These are phyloP conservation scores for Myiozetetes cayanensis DNA, from an alignment of 2,113 vertebrate species.

Conservation along the genomic window DNA sequence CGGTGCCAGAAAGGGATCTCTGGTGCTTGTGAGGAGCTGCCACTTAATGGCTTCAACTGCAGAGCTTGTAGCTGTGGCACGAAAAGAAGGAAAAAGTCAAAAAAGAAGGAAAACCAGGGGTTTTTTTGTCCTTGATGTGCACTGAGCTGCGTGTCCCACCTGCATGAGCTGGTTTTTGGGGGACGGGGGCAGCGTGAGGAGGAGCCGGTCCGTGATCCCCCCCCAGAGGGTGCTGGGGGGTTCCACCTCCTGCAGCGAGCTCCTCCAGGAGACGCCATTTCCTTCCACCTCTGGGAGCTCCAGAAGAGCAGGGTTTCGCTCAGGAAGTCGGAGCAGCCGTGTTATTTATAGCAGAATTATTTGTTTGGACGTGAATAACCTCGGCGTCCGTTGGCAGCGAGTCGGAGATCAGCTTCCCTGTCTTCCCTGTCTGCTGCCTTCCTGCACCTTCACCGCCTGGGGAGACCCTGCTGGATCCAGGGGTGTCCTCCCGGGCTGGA, in stretches of 20 bases:
- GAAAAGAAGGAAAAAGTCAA: background rate
- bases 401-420: background rate
- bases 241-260: background rate
- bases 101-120: background rate
- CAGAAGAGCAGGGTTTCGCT: background rate
- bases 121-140: background rate
- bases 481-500: background rate
- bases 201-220: background rate
- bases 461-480: background rate
- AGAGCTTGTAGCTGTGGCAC: fast-evolving
- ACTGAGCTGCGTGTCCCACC: fast-evolving
- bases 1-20: fast-evolving
- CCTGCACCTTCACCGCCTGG: background rate
- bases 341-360: constrained; percentile 60
- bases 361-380: constrained; percentile 42
- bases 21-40: fast-evolving
- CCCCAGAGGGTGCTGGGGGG: fast-evolving
- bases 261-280: background rate
- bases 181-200: fast-evolving
- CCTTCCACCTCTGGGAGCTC: constrained; percentile 19
- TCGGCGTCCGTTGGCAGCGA: background rate
- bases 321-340: background rate
- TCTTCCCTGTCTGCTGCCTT: background rate
- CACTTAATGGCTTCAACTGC: background rate
- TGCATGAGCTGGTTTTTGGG: fast-evolving